Conservation (phyloP, 2,113 vertebrate genomes). For the Alethe diademata region DNA sequence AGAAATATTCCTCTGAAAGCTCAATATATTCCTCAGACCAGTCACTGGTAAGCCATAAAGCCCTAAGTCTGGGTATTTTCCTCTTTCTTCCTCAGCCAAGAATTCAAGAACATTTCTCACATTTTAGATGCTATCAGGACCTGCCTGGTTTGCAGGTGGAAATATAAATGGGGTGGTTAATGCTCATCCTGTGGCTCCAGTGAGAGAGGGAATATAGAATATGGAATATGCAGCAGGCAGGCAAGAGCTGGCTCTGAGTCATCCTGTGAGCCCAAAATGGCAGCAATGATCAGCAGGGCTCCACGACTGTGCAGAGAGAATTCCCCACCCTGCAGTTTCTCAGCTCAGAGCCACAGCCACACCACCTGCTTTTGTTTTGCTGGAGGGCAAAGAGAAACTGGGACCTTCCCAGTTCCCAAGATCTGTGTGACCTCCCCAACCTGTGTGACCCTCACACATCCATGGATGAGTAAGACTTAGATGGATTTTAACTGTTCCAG, state of each 20-base stretch:
- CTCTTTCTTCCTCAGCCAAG: background rate
- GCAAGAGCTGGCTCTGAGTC: background rate
- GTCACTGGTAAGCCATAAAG: background rate
- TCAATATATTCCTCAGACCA: background rate
- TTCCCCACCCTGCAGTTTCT: background rate
- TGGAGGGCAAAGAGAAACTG: background rate
- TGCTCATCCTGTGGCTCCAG: background rate
- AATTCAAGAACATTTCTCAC: background rate
- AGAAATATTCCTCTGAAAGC: background rate
- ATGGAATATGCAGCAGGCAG: background rate
- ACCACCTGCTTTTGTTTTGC: background rate
- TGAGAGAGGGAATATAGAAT: background rate
- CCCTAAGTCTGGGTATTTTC: background rate
- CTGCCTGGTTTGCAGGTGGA: background rate
- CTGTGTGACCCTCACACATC: background rate
- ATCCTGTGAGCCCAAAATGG: background rate
- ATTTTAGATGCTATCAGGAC: background rate
- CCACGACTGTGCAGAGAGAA: accelerated
- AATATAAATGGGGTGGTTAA: background rate
- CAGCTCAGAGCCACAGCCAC: background rate
- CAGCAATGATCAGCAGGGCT: background rate
- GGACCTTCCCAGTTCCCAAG: background rate
- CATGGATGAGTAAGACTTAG: background rate
- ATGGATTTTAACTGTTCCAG: background rate
- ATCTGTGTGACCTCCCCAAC: background rate